Evolutionary conservation across 2,888 invertebrate genomes (phyloP).

Genomic region (Drosophila incognita): DNA sequence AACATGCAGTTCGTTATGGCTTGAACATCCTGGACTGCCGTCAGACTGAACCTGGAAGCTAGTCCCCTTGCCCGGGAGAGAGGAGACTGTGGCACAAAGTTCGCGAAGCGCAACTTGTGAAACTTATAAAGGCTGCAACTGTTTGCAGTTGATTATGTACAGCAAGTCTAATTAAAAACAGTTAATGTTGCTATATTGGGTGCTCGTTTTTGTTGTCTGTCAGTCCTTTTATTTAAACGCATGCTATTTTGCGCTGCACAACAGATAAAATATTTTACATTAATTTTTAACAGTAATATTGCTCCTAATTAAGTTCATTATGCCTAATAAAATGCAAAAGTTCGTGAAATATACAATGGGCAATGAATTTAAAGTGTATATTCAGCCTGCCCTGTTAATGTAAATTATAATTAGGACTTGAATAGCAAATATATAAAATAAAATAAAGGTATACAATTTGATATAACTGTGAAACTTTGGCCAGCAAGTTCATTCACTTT

Average conservation of each 20-base stretch:
- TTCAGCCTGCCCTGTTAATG: too few species aligned
- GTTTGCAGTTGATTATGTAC: conserved; percentile 68
- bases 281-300: not conserved
- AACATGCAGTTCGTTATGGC: conserved; percentile 64
- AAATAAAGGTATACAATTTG: not conserved
- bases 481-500: not conserved
- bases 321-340: not conserved
- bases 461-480: not conserved
- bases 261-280: conserved; percentile 1
- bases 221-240: conserved; percentile 43
- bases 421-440: not conserved
- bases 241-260: conserved; percentile 6
- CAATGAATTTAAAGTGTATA: not conserved
- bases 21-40: conserved; percentile 50
- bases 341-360: not conserved
- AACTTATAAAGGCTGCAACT: conserved; percentile 43
- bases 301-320: conserved; percentile 4
- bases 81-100: conserved; percentile 19
- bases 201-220: conserved; percentile 3
- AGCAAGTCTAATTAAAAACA: conserved; percentile 72
- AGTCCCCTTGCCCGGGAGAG: not conserved
- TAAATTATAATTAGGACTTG: not conserved
- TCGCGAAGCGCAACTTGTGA: conserved; percentile 42
- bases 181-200: conserved; percentile 60
- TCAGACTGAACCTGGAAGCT: conserved; percentile 14